These are phyloP conservation scores for Caranx melampygus DNA, from an alignment of 2,113 vertebrate species.

Conservation along the genomic window DNA sequence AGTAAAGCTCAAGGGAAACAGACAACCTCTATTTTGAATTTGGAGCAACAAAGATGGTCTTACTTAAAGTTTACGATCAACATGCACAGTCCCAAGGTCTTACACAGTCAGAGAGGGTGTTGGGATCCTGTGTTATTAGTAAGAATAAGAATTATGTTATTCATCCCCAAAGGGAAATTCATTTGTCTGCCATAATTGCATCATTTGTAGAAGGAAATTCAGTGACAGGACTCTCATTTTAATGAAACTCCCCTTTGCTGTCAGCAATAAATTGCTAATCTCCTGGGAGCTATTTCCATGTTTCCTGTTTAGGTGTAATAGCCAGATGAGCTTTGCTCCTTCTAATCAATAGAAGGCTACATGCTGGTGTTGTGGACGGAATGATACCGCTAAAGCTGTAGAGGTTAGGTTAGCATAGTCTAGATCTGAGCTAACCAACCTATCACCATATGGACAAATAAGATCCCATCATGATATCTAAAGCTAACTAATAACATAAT, in stretches of 20 bases:
- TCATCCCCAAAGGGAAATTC: too few species aligned
- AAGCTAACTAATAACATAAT: background rate
- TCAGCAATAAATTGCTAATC: conserved; percentile 21
- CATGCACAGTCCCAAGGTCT: background rate
- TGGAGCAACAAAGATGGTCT: background rate
- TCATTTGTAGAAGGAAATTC: conserved; percentile 35
- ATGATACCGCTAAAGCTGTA: background rate
- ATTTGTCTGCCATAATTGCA: background rate
- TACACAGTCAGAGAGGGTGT: background rate
- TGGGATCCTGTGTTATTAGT: conserved; percentile 1
- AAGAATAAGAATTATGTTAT: too few species aligned
- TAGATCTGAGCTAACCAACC: background rate
- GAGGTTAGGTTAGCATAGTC: background rate
- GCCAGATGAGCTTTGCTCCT: conserved; percentile 35
- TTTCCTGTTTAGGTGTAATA: conserved; percentile 20
- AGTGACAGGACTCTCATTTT: conserved; percentile 7
- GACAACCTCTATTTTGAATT: background rate
- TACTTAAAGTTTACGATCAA: background rate
- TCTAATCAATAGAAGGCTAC: conserved; percentile 38
- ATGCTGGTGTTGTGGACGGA: conserved; percentile 3
- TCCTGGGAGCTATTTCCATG: conserved; percentile 25
- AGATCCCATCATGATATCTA: background rate
- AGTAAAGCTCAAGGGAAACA: background rate
- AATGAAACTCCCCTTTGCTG: conserved; percentile 2
- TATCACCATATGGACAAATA: background rate